phyloP scores from a whole-genome alignment of 2,888 invertebrate genomes.

The Alitta virens region DNA sequence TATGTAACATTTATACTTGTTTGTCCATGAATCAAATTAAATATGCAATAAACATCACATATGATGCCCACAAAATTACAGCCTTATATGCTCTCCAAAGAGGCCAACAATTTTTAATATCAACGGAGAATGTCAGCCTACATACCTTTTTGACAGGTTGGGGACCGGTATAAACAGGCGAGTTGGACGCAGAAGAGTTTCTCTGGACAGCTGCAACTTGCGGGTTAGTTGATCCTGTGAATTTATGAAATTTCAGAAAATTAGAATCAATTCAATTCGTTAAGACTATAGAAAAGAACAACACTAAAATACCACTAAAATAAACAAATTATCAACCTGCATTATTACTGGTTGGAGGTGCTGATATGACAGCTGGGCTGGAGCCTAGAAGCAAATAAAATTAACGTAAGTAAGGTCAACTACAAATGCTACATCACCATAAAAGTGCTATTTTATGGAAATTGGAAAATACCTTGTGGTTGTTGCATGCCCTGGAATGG shows the following conservation, averaged over 20 bases:
- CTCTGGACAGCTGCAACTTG: constrained; percentile 5
- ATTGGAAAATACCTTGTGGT: not conserved
- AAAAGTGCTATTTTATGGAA: not conserved
- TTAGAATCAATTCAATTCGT: not conserved
- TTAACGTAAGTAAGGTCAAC: not conserved
- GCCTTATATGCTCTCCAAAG: too few relatives aligned
- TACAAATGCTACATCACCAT: not conserved
- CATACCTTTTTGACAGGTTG: constrained; percentile 8
- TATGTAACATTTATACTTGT: too few relatives aligned
- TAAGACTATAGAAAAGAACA: not conserved
- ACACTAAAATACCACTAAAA: not conserved
- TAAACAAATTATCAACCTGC: not conserved
- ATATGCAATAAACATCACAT: too few relatives aligned
- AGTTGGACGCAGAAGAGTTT: not conserved
- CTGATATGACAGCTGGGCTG: constrained; percentile 8
- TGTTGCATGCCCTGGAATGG: constrained; percentile 1
- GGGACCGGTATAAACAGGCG: not conserved
- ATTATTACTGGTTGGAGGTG: constrained; percentile 3
- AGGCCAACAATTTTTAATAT: too few relatives aligned
- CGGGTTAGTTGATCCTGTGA: not conserved
- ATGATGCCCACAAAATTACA: too few relatives aligned
- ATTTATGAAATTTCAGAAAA: not conserved
- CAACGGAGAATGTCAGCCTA: too few relatives aligned
- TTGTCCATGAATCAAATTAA: too few relatives aligned
- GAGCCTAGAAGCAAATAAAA: not conserved